Percentiles rank a stretch among this genome's conserved stretches.
Conservation (phyloP, 1,140 invertebrate species). For the Hycleus phaleratus region DNA sequence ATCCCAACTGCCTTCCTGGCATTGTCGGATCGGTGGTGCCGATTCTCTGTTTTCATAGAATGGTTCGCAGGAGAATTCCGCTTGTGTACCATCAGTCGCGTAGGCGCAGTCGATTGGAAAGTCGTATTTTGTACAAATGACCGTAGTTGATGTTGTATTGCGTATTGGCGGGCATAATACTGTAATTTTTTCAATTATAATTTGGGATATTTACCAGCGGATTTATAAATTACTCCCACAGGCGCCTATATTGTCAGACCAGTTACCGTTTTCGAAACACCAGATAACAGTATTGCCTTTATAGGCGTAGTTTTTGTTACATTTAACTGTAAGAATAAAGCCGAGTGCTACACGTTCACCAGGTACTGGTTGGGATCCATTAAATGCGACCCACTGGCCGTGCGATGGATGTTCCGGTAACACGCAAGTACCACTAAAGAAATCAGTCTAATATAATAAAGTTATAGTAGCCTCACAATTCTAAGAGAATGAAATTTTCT, state of each 20-base stretch:
- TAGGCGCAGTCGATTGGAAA: neutral
- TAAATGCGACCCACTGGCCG: slow-evolving; percentile 17
- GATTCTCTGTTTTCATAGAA: neutral
- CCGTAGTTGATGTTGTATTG: too few species aligned
- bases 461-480: too few species aligned
- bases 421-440: slow-evolving; percentile 6
- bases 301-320: neutral
- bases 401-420: slow-evolving; percentile 21
- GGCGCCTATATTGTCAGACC: neutral
- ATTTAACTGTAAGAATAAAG: neutral
- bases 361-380: neutral
- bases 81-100: slow-evolving; percentile 1
- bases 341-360: neutral
- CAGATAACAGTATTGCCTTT: neutral
- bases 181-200: too few species aligned
- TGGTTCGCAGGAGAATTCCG: slow-evolving; percentile 1
- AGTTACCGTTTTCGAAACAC: neutral
- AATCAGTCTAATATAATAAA: too few species aligned
- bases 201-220: too few species aligned
- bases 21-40: neutral
- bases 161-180: too few species aligned
- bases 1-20: neutral
- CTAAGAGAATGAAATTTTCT: neutral
- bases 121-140: neutral
- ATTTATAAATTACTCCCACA: neutral